Conservation (phyloP, 2,888 invertebrate species). For the Yponomeuta plumbellus region DNA sequence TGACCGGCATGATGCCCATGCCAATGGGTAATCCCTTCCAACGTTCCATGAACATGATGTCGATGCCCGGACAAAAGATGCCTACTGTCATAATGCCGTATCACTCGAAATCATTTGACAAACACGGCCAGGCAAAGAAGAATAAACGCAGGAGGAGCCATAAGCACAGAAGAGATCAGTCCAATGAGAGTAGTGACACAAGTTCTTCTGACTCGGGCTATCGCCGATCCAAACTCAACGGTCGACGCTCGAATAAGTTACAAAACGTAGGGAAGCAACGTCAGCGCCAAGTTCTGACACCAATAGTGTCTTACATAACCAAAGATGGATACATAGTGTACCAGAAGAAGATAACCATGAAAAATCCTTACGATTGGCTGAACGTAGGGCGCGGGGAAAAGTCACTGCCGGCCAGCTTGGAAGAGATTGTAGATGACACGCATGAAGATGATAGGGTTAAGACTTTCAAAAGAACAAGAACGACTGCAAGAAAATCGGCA, state of each 20-base stretch:
- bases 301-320: slow-evolving; percentile 62
- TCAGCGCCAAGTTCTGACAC: slow-evolving; percentile 49
- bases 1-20: neutral
- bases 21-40: slow-evolving; percentile 4
- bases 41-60: neutral
- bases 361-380: slow-evolving; percentile 57
- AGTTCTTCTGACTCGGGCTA: neutral
- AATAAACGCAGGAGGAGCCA: slow-evolving; percentile 17
- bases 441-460: neutral
- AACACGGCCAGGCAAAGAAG: slow-evolving; percentile 12
- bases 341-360: slow-evolving; percentile 58
- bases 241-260: slow-evolving; percentile 12
- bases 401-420: neutral
- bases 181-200: neutral
- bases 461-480: neutral
- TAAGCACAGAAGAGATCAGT: slow-evolving; percentile 25
- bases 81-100: slow-evolving; percentile 60
- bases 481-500: neutral
- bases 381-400: slow-evolving; percentile 32
- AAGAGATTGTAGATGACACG: neutral
- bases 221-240: neutral
- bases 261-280: slow-evolving; percentile 19
- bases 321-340: slow-evolving; percentile 59
- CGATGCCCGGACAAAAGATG: slow-evolving; percentile 34
- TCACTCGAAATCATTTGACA: slow-evolving; percentile 39